Base-by-base conservation (phyloP, 2,113 vertebrate genomes). In the Neogobius melanostomus region DNA sequence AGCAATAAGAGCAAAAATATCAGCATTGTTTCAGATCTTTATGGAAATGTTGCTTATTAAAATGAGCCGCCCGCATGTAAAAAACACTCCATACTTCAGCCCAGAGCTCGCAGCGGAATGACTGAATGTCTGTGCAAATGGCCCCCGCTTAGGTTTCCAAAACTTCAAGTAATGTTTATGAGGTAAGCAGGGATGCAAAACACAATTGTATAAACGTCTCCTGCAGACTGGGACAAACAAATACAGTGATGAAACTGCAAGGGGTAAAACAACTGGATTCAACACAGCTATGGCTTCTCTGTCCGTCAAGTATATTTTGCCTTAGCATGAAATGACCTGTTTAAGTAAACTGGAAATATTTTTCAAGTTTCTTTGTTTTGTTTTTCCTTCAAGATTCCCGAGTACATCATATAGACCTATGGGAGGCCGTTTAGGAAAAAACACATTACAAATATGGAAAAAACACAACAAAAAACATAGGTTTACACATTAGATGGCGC, bases 41-140 rank as follows among this genome's bases (percentile, higher is more conserved):
- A 53, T 54, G 5, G n/a, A 45, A 52, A 68, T 68, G 49, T 71
- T 11, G 44, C 8, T 64, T 64, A 59, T 57, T 42, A 12, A 4
- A 48, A 36, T 47, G 59, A 61, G 59, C 59, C 43, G 42, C 10
- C 59, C 44, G 59, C 42, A 64, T 64, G 62, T 48, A 48, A 45
- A 36, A 63, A 63, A 46, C 57, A 60, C 57, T 60, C 57, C 57
- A 60, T 60, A 60, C 12, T 71, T 68, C n/a, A 66, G 75, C 60
- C 61, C 17, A 14, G 61, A 59, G 36, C 8, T 57, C 60, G 50
- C 21, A 69, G 11, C 9, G 53, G 45, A 46, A 60, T 60, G 36
- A 44, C 57, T 60, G 57, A 68, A 61, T 45, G 43, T 36, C 28
- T 36, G 28, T 60, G 69, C 65, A 74, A 57, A 69, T 44, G 53